These are phyloP conservation scores for Kradibia gibbosae DNA, from an alignment of 1,140 invertebrate species.

Conservation along the genomic window DNA sequence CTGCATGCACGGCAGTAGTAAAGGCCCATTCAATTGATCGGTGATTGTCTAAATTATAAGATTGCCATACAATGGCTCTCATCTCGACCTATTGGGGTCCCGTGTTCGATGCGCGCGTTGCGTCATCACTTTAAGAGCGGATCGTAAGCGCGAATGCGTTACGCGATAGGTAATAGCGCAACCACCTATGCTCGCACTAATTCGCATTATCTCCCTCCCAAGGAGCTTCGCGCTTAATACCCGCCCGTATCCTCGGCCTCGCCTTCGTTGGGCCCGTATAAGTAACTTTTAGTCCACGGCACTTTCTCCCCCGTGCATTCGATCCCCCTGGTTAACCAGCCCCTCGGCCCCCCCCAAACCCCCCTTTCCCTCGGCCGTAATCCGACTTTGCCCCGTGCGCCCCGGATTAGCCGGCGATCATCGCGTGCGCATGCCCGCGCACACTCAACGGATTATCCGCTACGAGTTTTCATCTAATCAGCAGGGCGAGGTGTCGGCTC, in stretches of 20 bases:
- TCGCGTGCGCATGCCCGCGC: slow-evolving; percentile 35
- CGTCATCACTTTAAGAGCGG: slow-evolving; percentile 71
- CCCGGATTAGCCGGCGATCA: slow-evolving; percentile 30
- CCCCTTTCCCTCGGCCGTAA: slow-evolving; percentile 39
- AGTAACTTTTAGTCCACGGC: not conserved
- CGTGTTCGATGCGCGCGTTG: slow-evolving; percentile 61
- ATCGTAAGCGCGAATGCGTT: slow-evolving; percentile 64
- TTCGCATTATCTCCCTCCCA: slow-evolving; percentile 43
- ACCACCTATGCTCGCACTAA: slow-evolving; percentile 42
- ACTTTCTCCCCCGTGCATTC: not conserved
- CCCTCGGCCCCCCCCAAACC: not conserved
- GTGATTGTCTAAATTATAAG: slow-evolving; percentile 75
- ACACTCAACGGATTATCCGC: slow-evolving; percentile 46
- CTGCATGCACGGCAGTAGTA: slow-evolving; percentile 72
- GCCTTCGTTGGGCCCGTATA: not conserved
- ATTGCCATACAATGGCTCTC: slow-evolving; percentile 75
- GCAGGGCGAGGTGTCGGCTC: slow-evolving; percentile 38
- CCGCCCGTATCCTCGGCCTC: slow-evolving; percentile 38
- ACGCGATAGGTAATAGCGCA: slow-evolving; percentile 56
- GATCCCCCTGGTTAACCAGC: not conserved
- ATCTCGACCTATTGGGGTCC: slow-evolving; percentile 74
- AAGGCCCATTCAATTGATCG: slow-evolving; percentile 75
- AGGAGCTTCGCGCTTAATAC: slow-evolving; percentile 34
- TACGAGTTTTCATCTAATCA: slow-evolving; percentile 4
- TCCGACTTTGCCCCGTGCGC: not conserved